Conservation (phyloP, 2,797 vertebrate species). For the Cheirogaleus major region DNA sequence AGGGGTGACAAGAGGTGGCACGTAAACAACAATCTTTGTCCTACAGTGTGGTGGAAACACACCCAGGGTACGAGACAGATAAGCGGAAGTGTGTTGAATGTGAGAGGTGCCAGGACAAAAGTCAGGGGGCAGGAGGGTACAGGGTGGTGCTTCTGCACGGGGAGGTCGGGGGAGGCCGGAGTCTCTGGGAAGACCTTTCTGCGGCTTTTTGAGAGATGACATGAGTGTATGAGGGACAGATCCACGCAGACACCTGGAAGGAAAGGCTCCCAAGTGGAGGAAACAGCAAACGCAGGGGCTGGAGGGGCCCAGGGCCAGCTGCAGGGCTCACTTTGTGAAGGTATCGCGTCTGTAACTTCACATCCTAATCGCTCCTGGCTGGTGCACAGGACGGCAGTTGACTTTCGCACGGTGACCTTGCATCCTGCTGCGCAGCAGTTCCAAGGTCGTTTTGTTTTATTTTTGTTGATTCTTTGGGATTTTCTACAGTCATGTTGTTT, state of each 20-base stretch:
- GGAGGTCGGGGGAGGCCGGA: neutral
- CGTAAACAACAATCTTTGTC: neutral
- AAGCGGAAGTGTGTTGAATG: too few relatives aligned
- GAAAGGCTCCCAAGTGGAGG: neutral
- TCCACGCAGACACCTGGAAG: neutral
- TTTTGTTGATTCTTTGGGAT: neutral
- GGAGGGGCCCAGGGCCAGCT: neutral
- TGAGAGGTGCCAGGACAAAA: neutral
- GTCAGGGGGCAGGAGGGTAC: accelerated
- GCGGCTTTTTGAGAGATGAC: neutral
- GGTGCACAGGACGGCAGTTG: too few relatives aligned
- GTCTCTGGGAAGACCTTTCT: neutral
- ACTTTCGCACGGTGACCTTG: neutral
- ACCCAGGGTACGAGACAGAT: too few relatives aligned
- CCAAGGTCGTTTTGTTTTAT: neutral
- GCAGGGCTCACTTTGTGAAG: neutral
- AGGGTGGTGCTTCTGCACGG: neutral
- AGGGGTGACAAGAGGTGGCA: neutral
- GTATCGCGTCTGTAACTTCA: neutral
- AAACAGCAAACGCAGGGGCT: neutral
- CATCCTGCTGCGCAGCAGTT: neutral
- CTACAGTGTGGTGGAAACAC: neutral
- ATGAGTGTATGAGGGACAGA: neutral
- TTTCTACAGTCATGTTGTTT: neutral
- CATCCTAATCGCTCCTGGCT: neutral